Base-by-base conservation (phyloP, 2,113 vertebrate genomes). In the Hippocampus abdominalis region DNA sequence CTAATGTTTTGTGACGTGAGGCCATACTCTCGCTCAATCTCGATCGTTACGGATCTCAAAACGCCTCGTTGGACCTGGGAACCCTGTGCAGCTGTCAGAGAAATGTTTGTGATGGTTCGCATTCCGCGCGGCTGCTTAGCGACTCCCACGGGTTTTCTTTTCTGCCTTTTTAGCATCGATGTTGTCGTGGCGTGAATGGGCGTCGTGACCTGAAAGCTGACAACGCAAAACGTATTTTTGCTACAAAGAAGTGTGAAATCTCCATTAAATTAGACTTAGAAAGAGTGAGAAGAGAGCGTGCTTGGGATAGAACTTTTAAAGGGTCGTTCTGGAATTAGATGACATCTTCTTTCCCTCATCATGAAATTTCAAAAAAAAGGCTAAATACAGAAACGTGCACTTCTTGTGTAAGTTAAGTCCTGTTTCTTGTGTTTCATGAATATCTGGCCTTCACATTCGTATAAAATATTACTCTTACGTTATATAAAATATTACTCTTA, bases 1-100 rank as follows among this genome's bases (percentile, higher is more conserved):
- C 71, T 89, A 88, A 91, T 88, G 82, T 77, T 73, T 81, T 87
- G 69, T 87, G 84, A 88, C 82, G 78, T 70, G 54, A 73, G 80
- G 81, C 82, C 82, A 77, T 76, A 81, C 76, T 70, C 76, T 81
- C 79, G 59, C 74, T 73, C 70, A 88, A 84, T 75, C 73, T 86
- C 84, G 65, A 86, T 71, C 74, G 86, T 78, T 81, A 82, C 27
- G 57, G 57, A 60, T 60, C 57, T 60, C 15, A 32, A 75, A 68
- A 23, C 32, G 51, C 66, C 75, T 78, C 73, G 79, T 76, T 82
- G 70, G 69, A 82, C 79, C 80, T 87, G 87, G 63, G 80, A 87
- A 84, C 77, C 77, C 71, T 87, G 80, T 84, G 54, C 71, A 74
- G 81, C 76, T 72, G 75, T 87, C 85, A 88, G 83, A 89, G 69